Evolutionary conservation across 2,888 invertebrate genomes (phyloP), one percentile per base, ranked within the genome.

Genomic region (Amorpha juglandis): DNA sequence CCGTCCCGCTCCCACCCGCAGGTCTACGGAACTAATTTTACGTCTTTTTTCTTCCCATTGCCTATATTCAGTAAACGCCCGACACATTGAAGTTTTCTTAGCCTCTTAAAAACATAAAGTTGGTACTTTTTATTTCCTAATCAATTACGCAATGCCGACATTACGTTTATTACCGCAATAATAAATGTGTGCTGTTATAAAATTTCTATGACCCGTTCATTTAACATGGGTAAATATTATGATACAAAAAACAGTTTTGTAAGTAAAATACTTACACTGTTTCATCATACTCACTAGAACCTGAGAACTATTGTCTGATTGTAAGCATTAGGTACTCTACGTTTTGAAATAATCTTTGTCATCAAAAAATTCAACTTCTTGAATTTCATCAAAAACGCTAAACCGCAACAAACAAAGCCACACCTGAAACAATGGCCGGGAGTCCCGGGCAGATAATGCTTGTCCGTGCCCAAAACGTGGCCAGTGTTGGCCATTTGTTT

Each of bases 1-100:
- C 76, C 69, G 62, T 88, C 89, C 77, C 84, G 69, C 72, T 92
- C 82, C 68, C 86, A 82, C 89, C 69, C 69, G 74, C 76, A 77
- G 82, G 75, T 58, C 80, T 82, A 86, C 81, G 86, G 86, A 90
- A 91, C 90, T 87, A 87, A 91, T 90, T 90, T 91, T 84, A 86
- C 77, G 81, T 89, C 87, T 90, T 91, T 58, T 90, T 91, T 90
- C 84, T 86, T 85, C 81, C 80, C 78, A 72, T 87, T 87, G 84
- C 79, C 80, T 88, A 89, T 87, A 84, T 87, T 80, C 81, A 83
- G 82, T 82, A 85, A 83, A 80, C 82, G 82, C 75, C 77, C 77
- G 74, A 69, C 68, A 75, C 73, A 80, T 80, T 83, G 76, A 79
- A 81, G 77, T 78, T 79, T 80, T 80, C 76, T 75, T 62, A 42